Base-by-base conservation (phyloP, 1,140 invertebrate genomes). In the Cyclargus thomasi region DNA sequence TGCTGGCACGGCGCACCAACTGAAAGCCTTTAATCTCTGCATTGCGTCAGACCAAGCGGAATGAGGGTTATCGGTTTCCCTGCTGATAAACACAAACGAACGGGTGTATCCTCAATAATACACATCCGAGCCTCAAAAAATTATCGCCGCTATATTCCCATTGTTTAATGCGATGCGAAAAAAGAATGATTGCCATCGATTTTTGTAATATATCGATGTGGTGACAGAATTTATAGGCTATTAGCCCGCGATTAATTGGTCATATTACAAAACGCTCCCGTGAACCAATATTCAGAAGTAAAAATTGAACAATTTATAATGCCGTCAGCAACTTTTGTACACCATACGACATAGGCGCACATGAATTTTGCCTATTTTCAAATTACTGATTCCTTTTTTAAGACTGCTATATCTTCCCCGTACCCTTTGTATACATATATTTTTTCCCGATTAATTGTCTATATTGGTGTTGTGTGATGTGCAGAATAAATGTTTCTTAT, bases 11-110 rank as follows among this genome's bases (percentile, higher is more conserved):
- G 78, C 72, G 73, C 77, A 82, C 79, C 77, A 76, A 77, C 74
- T 83, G 80, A 84, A 89, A 86, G 75, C 86, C 80, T 86, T 87
- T 87, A 89, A 89, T 87, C 85, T 84, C 83, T 86, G 80, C 85
- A 85, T 86, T 85, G 83, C 83, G 85, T 83, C 86, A 85, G 79
- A 76, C 81, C 74, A 72, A 80, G 79, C 82, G 75, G 81, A 88
- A 86, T 85, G 81, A 85, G 83, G 79, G 82, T 85, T 88, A 88
- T 88, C 83, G 85, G 80, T 82, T 82, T 79, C 76, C 75, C 80
- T 76, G 69, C 77, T 86, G 84, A 88, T 86, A 86, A 87, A 88
- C 83, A 85, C 80, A 82, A 84, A 80, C 80, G 83, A 83, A 88
- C 71, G 75, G 71, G 67, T 73, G 66, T 78, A 75, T 77, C 71